Evolutionary conservation across 2,113 vertebrate genomes (phyloP).

Genomic region (Mesoclemmys tuberculata): DNA sequence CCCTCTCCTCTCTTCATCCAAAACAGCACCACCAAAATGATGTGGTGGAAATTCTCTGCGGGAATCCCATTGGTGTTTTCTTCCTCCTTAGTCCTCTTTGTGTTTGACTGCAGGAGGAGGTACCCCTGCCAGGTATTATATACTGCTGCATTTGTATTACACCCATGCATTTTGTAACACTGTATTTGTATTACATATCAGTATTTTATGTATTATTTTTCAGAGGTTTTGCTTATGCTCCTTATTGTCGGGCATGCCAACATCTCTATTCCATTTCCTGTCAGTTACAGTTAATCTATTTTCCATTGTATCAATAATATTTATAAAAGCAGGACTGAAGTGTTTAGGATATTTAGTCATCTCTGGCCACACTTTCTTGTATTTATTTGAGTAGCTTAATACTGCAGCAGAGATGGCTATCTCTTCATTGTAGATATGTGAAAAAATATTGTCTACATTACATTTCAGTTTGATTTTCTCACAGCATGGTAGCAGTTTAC

Average conservation of each 20-base stretch:
- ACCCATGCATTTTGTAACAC: not conserved
- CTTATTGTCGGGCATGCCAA: rapidly evolving
- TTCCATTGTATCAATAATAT: not conserved
- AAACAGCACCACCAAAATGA: not conserved
- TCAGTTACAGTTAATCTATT: not conserved
- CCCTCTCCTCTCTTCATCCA: not conserved
- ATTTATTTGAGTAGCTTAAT: not conserved
- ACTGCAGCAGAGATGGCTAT: not conserved
- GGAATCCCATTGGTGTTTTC: not conserved
- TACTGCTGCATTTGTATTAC: not conserved
- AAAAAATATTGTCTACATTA: not conserved
- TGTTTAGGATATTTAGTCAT: not conserved
- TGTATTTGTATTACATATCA: not conserved
- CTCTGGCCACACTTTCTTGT: not conserved
- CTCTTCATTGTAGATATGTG: not conserved
- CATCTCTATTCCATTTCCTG: not conserved
- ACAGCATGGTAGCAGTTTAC: not conserved
- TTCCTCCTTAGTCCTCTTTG: not conserved
- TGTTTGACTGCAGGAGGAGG: not conserved
- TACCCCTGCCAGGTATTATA: not conserved
- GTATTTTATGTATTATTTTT: not conserved
- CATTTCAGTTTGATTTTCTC: not conserved
- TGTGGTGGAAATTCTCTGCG: not conserved
- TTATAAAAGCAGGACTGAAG: constrained; percentile 2
- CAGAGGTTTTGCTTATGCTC: not conserved